Evolutionary conservation across 37 sponge, comb jelly and placozoan genomes (phyloP), one percentile per base, ranked within the genome.

Genomic region (Cliona cf. orientalis): DNA sequence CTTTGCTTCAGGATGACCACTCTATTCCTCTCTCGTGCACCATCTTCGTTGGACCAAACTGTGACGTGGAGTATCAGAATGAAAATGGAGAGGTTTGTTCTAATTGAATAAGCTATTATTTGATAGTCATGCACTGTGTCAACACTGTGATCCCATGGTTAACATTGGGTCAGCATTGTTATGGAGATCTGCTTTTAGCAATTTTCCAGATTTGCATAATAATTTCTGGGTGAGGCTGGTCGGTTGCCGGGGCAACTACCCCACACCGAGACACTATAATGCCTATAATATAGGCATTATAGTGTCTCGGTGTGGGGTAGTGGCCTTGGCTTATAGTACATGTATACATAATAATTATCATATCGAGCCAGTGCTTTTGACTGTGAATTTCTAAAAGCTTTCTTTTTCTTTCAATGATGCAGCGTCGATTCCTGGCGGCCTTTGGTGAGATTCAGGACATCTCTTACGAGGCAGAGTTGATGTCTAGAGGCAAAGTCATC

Each of bases 31-130:
- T 92, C 19, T 74, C 80, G 0, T 76, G 28, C 80, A 66, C 11
- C 32, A 72, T 92, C 22, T 73, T 55, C 28, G 80, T 92, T 31
- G 92, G 92, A 0, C 80, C 92, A 25, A 92, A 92, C 72, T 87
- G 88, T 63, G 80, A 92, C 38, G 66, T 92, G 11, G 89, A 92
- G 49, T 78, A 74, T 21, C 65, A 67, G 60, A 34, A 28, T 2
- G 88, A 92, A 11, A 31, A 36, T 21, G 80, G 77, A 5, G 86
- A 75, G 66, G 71, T 75, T 65, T 59, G 76, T 46, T 66, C 35
- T 31, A n/a, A n/a, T n/a, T n/a, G n/a, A n/a, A n/a, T n/a, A n/a
- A n/a, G n/a, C n/a, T n/a, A n/a, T n/a, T n/a, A n/a, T n/a, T n/a
- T n/a, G n/a, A n/a, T n/a, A n/a, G n/a, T n/a, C n/a, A n/a, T n/a